A percentile compares a stretch with the other conserved stretches of the same genome.
phyloP scores from a whole-genome alignment of 2,113 vertebrate genomes.

The Nothobranchius furzeri region DNA sequence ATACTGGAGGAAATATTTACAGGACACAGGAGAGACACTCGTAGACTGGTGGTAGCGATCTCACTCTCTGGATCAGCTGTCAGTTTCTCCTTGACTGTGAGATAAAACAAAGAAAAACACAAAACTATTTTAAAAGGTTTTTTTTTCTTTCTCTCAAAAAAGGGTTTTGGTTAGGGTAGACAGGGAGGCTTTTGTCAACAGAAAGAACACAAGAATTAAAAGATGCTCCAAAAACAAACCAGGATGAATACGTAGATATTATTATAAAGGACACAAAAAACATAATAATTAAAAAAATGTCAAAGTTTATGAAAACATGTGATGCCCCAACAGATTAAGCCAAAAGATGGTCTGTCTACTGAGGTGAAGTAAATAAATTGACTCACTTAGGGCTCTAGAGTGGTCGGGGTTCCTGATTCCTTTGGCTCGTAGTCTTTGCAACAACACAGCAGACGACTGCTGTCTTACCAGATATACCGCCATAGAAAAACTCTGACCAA shows the following conservation, averaged over 20 bases:
- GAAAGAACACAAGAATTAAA: background rate
- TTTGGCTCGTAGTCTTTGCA: slow-evolving; percentile 96
- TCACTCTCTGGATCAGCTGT: slow-evolving; percentile 98
- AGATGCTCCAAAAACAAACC: background rate
- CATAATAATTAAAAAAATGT: background rate
- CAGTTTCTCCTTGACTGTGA: slow-evolving; percentile 95
- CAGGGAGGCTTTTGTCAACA: background rate
- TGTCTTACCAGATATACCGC: slow-evolving; percentile 98
- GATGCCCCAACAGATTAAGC: background rate
- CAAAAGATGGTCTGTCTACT: background rate
- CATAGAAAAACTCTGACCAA: slow-evolving; percentile 93
- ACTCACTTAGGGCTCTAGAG: slow-evolving; percentile 96
- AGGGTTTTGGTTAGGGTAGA: background rate
- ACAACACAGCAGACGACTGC: slow-evolving; percentile 92
- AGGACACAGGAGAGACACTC: slow-evolving; percentile 96
- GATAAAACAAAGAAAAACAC: slow-evolving; percentile 15
- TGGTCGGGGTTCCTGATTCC: slow-evolving; percentile 98
- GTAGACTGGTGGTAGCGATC: slow-evolving; percentile 96
- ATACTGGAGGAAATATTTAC: slow-evolving; percentile 77
- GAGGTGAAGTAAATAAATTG: background rate
- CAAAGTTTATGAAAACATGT: no score
- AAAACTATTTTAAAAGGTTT: background rate
- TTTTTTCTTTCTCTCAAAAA: no score
- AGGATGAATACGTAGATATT: background rate
- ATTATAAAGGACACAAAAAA: background rate